Base-by-base conservation (phyloP, 2,888 invertebrate species). In the Agrilus mali region DNA sequence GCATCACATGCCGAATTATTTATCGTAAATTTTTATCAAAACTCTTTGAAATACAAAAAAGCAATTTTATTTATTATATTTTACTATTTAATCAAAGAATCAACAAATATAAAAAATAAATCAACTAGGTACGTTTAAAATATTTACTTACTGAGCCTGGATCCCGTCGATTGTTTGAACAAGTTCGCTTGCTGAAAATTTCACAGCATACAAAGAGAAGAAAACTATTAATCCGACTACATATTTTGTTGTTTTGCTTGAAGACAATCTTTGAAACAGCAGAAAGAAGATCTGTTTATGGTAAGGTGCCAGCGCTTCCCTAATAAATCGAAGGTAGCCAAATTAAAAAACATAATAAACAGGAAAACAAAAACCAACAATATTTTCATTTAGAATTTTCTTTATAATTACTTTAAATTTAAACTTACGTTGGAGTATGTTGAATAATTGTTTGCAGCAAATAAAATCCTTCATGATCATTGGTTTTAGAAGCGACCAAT, bases 401-500 rank as follows among this genome's bases (percentile, higher is more conserved):
- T 17, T 17, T 17, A 17, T 17, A 4, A 13, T 14, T 35, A 35
- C n/a, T n/a, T n/a, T n/a, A n/a, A n/a, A n/a, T 35, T 14, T 27
- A 16, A 43, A 75, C 80, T 78, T 70, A 88, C 80, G 75, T 71
- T 49, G 90, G 85, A 58, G 92, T 82, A 60, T 86, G 76, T 60
- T 82, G 82, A 36, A 97, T 74, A 56, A 98, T 77, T 37, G 80
- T 80, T 60, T 90, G 87, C 52, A 98, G 77, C 8, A 98, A 71
- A 58, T 86, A 80, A 66, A 98, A 96, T 6, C 96, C 97, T 66
- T 97, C 93, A 58, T 94, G 93, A 65, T 98, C 97, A 60, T 96
- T 89, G 0, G 82, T 74, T 68, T 93, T 95, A 0, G 95, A 95
- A 0, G 94, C 88, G 49, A 97, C 87, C 59, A 98, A 71, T 66